Base-by-base conservation (phyloP, 2,888 invertebrate species). In the Leptopilina myrica region DNA sequence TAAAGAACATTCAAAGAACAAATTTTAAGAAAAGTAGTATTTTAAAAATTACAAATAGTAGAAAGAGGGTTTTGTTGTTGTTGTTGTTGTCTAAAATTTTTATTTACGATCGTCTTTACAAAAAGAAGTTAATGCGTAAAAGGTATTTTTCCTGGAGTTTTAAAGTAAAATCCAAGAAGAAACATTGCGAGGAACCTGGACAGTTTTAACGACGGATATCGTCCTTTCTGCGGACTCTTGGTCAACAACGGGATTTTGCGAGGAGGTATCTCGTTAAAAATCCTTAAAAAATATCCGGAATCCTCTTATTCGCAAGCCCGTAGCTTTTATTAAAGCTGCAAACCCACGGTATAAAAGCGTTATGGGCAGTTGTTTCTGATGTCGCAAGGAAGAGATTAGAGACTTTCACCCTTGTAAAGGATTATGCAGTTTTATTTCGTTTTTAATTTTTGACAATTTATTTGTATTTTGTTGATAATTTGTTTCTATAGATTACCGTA, bases 221-320 rank as follows among this genome's bases (percentile, higher is more conserved):
- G 80, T 78, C 43, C 80, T 80, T 75, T 79, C 65, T 73, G 76
- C 76, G 78, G 76, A 79, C 79, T 78, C 80, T 82, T 82, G 80
- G 79, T 78, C 81, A 80, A 69, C 79, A 67, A 67, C 26, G 46
- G 69, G 80, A 82, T 79, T 78, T 77, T 78, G 81, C 77, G 80
- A 81, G 49, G 80, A 82, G 78, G 77, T 78, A 82, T 77, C 84
- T 86, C 83, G 84, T 86, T 85, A 85, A 85, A 73, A 85, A 84
- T 84, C 84, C 83, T 86, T 84, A 84, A 85, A 33, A 86, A 86
- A 86, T 85, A 85, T 83, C 85, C 84, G 76, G 79, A 85, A 85
- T 85, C 84, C 84, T 85, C 84, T 84, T 84, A 85, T 81, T 83
- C 78, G 80, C 80, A 76, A 79, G 80, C 79, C 80, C 80, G 81